phyloP scores from a whole-genome alignment of 2,888 invertebrate species.

The Lithophane ornitopus region DNA sequence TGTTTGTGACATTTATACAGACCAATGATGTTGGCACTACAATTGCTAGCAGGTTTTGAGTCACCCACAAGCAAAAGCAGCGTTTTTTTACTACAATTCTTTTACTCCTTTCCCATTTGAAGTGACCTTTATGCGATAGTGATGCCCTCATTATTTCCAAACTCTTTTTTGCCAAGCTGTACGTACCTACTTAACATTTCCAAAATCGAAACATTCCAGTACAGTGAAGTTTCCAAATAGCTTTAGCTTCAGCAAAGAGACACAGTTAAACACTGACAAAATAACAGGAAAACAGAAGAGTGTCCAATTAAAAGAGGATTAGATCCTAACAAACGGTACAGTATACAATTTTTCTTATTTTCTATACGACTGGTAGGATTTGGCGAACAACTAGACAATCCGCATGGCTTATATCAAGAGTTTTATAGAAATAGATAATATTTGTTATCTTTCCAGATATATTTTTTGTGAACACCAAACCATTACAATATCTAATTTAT shows the following conservation, averaged over 20 bases:
- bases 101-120: no score
- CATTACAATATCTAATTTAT: background rate
- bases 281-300: background rate
- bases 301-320: constrained; percentile 9
- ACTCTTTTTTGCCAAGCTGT: no score
- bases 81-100: no score
- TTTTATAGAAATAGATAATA: background rate
- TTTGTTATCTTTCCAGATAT: no score
- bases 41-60: no score
- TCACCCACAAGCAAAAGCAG: no score
- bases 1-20: no score
- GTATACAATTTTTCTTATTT: background rate
- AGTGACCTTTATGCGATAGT: no score
- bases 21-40: no score
- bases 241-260: background rate
- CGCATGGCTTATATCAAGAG: background rate
- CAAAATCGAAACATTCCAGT: background rate
- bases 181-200: background rate
- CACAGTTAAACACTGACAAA: background rate
- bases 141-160: no score
- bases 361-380: background rate
- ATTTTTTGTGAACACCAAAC: background rate
- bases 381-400: no score
- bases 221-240: background rate
- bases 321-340: background rate